These are phyloP conservation scores for Seira sanloemensis DNA, from an alignment of 2,888 invertebrate species.

Conservation along the genomic window DNA sequence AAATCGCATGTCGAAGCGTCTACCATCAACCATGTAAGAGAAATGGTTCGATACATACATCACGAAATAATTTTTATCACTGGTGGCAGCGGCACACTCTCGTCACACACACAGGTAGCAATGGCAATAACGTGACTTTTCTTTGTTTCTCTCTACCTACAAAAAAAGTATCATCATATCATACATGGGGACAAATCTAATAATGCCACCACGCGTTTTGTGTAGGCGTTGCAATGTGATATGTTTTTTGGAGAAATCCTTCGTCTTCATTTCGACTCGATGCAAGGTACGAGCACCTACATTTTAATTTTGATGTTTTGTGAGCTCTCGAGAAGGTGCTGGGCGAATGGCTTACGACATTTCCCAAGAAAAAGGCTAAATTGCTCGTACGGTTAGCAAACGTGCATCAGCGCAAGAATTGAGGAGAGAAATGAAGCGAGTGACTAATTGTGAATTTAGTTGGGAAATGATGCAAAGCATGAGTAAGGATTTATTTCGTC, in stretches of 20 bases:
- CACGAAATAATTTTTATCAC: not conserved
- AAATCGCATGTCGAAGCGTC: too few relatives aligned
- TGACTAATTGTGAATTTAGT: slow-evolving; percentile 21
- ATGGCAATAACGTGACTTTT: not conserved
- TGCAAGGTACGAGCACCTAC: slow-evolving; percentile 21
- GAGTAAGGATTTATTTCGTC: too few relatives aligned
- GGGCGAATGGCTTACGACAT: not conserved
- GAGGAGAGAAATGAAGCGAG: slow-evolving; percentile 19
- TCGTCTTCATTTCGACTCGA: not conserved
- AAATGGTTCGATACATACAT: not conserved
- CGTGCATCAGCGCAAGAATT: not conserved
- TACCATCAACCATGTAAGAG: too few relatives aligned
- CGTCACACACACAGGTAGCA: not conserved
- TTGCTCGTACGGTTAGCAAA: not conserved
- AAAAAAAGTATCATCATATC: not conserved
- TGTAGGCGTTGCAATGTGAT: slow-evolving; percentile 55
- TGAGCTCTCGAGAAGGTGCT: not conserved
- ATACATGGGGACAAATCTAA: not conserved
- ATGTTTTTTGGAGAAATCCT: slow-evolving; percentile 41
- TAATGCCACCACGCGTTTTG: slow-evolving; percentile 34
- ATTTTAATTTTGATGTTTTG: not conserved
- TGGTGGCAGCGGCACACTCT: not conserved
- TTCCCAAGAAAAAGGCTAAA: not conserved
- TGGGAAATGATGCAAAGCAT: not conserved
- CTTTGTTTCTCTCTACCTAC: not conserved